phyloP scores from a whole-genome alignment of 2,888 invertebrate species.

The Leptothorax acervorum region DNA sequence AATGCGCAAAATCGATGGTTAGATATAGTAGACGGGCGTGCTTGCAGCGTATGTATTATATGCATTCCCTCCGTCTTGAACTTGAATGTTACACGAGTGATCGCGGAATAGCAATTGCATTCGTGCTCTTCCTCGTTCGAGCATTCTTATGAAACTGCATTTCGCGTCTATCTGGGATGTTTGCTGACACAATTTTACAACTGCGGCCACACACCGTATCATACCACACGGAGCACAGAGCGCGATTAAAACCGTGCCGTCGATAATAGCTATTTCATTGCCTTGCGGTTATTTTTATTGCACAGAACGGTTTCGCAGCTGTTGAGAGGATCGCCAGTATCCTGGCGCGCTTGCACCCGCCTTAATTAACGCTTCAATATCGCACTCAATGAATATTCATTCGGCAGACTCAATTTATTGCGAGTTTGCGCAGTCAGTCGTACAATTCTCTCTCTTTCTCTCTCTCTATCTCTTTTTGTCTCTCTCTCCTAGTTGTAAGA shows the following conservation, averaged over 20 bases:
- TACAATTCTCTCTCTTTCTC: too few relatives aligned
- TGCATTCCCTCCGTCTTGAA: conserved; percentile 19
- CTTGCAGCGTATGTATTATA: conserved; percentile 19
- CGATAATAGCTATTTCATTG: conserved; percentile 37
- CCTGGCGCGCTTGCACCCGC: background rate
- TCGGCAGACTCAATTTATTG: conserved; percentile 3
- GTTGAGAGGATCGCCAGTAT: background rate
- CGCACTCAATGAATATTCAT: conserved; percentile 23
- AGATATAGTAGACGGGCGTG: background rate
- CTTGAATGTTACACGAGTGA: conserved; percentile 28
- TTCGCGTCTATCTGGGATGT: background rate
- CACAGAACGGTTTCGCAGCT: background rate
- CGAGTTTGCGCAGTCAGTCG: background rate
- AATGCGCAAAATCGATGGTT: background rate
- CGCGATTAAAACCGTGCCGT: background rate
- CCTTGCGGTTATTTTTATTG: conserved; percentile 7
- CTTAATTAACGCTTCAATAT: conserved; percentile 23
- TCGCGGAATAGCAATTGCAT: background rate
- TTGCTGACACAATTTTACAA: conserved; percentile 2
- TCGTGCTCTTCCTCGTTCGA: conserved; percentile 12
- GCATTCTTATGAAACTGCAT: conserved; percentile 7
- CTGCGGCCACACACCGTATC: background rate
- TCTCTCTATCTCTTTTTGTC: background rate
- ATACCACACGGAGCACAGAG: background rate
- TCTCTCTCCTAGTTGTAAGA: background rate